A percentile compares a stretch with the other conserved stretches of the same genome.
These are phyloP conservation scores for Drosophila insularis DNA, from an alignment of 1,140 invertebrate genomes.

Conservation along the genomic window DNA sequence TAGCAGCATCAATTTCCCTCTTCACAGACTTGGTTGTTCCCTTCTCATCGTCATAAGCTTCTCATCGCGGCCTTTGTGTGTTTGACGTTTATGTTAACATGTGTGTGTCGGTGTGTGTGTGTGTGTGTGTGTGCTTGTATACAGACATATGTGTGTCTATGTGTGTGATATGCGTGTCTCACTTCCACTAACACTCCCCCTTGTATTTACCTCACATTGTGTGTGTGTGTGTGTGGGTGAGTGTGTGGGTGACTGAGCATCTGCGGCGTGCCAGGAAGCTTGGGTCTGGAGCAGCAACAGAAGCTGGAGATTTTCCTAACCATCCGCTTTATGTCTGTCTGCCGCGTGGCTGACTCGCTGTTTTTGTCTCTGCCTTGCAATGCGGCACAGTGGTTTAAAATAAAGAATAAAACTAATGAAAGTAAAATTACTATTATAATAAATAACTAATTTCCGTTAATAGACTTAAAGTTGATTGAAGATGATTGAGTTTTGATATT, in stretches of 20 bases:
- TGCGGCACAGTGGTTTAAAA: constrained; percentile 26
- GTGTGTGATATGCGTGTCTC: constrained; percentile 16
- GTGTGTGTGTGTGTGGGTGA: constrained; percentile 38
- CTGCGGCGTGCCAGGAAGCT: constrained; percentile 68
- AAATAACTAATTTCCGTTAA: no score
- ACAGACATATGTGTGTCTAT: constrained; percentile 20
- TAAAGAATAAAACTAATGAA: no score
- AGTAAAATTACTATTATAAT: no score
- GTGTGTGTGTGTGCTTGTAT: constrained; percentile 64
- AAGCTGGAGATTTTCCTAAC: constrained; percentile 40
- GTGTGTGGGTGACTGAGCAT: constrained; percentile 54
- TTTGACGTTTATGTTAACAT: constrained; percentile 81
- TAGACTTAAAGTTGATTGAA: no score
- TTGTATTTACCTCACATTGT: background rate
- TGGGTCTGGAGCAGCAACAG: constrained; percentile 42
- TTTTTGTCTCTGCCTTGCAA: constrained; percentile 22
- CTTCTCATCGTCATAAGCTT: background rate
- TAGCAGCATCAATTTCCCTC: background rate
- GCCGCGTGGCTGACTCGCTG: constrained; percentile 43
- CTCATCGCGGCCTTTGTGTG: constrained; percentile 63
- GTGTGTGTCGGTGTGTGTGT: constrained; percentile 55
- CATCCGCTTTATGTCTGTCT: constrained; percentile 46
- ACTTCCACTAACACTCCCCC: background rate
- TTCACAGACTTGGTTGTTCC: background rate
- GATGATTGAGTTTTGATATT: no score